Base-by-base conservation (phyloP, 2,797 vertebrate species). In the Oreortyx pictus region DNA sequence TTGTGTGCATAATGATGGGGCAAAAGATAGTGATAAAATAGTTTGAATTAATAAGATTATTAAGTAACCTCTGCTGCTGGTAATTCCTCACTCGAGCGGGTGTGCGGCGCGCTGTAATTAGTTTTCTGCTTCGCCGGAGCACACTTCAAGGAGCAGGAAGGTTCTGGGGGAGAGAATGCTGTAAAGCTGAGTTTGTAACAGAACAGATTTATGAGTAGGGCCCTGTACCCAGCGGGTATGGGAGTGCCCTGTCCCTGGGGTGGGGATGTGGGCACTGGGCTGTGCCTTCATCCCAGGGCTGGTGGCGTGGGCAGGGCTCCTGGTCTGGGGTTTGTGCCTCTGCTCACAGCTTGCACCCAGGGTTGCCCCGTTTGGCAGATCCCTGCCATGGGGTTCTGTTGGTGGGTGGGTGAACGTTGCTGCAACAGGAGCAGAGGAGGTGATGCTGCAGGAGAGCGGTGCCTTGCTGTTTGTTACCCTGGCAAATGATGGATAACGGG, bases 121-220 rank as follows among this genome's bases (percentile, higher is more conserved):
- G 92, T 75, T 94, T 95, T 92, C 94, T 95, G 95, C 94, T 93
- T 79, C 6, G 39, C 72, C 87, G 94, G 85, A 92, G 91, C 94
- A 31, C 57, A 54, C 52, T 87, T 57, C 49, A 64, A 90, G 83
- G 86, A 90, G 84, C 82, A 76, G 67, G 90, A 93, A 89, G 84
- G 61, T 18, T 27, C 81, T 60, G 23, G 46, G 54, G 79, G 37
- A 39, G 56, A 57, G 27, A 29, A 65, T 3, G 67, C 47, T 29
- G 60, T 11, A 52, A n/a, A 88, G 60, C 19, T 0, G 1, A 70
- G 65, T 70, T 41, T 1, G 0, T 9, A 15, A n/a, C 39, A 17
- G 3, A 27, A 6, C 11, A 25, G 49, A 33, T 24, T 17, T 18
- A 57, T 14, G 86, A 7, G 78, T 3, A 41, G 37, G 60, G 60